Evolutionary conservation across 2,888 invertebrate genomes (phyloP), one percentile per base, ranked within the genome.

Genomic region (Napeogenes inachia): DNA sequence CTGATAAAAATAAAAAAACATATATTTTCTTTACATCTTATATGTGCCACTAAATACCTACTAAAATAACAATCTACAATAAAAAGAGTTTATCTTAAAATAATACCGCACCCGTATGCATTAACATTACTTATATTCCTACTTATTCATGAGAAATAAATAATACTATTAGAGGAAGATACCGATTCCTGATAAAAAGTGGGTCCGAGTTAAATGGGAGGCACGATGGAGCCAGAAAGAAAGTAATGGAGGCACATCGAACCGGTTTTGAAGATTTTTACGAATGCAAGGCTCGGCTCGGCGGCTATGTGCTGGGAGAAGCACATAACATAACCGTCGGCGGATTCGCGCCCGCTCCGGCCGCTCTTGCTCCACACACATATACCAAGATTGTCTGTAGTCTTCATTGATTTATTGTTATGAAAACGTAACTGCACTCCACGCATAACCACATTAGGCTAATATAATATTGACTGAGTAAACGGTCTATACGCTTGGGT

Each of bases 131-230:
- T 84, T 87, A 86, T 87, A 86, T 86, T 85, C 85, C 82, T 80
- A 82, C 80, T 89, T 89, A 89, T 89, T 89, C 89, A 89, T 89
- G 89, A 89, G 87, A 87, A 88, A 90, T 89, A 89, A 90, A 90
- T 89, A 89, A 90, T 90, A 89, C 88, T 89, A 90, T 88, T 89
- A 89, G 89, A 88, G 84, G 78, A 87, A 89, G 90, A 90, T 90
- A 89, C 89, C 87, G 87, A 90, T 89, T 89, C 83, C 87, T 84
- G 90, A 90, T 90, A 90, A 90, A 90, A 89, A 90, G 88, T 88
- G 87, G 87, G 87, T 85, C 85, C 87, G 84, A 87, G 89, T 89
- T 87, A 88, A 88, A 89, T 89, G 89, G 89, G 89, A 87, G 89
- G 89, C 88, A 86, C 87, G 80, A 79, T 87, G 83, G 88, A 87